A percentile compares a stretch with the other conserved stretches of the same genome.
Evolutionary conservation across 1,140 invertebrate species (phyloP).

Genomic region (Leptonema lineaticorne): DNA sequence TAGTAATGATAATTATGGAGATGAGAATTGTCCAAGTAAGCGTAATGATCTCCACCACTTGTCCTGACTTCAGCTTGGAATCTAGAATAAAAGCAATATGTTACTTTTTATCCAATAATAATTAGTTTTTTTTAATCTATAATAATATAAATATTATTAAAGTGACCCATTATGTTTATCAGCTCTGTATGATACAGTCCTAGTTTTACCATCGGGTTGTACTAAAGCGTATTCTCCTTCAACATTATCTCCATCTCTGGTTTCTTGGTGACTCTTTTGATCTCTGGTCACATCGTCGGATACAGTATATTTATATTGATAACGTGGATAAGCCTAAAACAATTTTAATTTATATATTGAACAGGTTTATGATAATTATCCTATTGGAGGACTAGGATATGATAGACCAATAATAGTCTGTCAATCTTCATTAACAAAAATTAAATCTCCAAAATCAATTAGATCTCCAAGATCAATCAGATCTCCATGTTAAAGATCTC

Average conservation of each 20-base stretch:
- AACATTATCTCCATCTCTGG: constrained; percentile 63
- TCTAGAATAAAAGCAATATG: constrained; percentile 8
- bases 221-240: constrained; percentile 60
- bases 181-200: constrained; percentile 60
- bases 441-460: too few species aligned
- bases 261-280: constrained; percentile 66
- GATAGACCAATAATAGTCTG: too few species aligned
- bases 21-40: constrained; percentile 23
- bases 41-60: constrained; percentile 29
- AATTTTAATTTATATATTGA: too few species aligned
- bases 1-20: constrained; percentile 19
- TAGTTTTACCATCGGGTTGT: constrained; percentile 59
- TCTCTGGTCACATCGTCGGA: constrained; percentile 72
- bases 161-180: constrained; percentile 57
- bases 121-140: not conserved
- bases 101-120: not conserved
- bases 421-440: too few species aligned
- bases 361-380: too few species aligned
- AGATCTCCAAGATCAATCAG: too few species aligned
- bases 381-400: too few species aligned
- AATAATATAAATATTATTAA: not conserved
- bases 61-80: constrained; percentile 36
- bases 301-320: constrained; percentile 73
- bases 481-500: too few species aligned
- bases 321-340: constrained; percentile 61